phyloP scores from a whole-genome alignment of 2,113 vertebrate species.

The Xiphophorus maculatus region DNA sequence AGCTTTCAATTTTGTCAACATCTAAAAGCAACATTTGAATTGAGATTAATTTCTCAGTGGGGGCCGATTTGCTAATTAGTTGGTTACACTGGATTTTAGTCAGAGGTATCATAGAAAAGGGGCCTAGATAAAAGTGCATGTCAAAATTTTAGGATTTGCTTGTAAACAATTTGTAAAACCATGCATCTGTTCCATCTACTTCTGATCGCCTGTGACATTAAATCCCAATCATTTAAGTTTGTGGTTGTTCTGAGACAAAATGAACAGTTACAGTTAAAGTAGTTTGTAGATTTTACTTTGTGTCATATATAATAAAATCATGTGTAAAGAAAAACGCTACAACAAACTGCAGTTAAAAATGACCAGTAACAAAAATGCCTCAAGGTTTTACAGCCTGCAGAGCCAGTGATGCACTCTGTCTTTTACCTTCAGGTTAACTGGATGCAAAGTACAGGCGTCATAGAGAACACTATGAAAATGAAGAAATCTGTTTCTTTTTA shows the following conservation, averaged over 20 bases:
- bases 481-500: neutral
- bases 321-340: neutral
- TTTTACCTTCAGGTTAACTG: neutral
- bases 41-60: neutral
- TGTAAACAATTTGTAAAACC: neutral
- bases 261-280: too few species aligned
- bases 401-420: neutral
- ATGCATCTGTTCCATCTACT: neutral
- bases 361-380: neutral
- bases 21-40: neutral
- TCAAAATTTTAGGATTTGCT: neutral
- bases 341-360: neutral
- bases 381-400: neutral
- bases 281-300: neutral
- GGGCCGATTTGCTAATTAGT: neutral
- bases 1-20: too few species aligned
- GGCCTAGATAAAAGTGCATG: neutral
- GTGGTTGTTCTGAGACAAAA: neutral
- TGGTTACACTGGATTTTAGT: neutral
- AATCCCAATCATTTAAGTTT: neutral
- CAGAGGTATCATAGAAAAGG: neutral
- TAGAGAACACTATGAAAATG: neutral
- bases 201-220: neutral
- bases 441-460: conserved; percentile 2
- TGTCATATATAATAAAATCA: neutral